Percentiles rank a stretch among this genome's conserved stretches.
Conservation (phyloP, 1,140 invertebrate species). For the Diabrotica virgifera region DNA sequence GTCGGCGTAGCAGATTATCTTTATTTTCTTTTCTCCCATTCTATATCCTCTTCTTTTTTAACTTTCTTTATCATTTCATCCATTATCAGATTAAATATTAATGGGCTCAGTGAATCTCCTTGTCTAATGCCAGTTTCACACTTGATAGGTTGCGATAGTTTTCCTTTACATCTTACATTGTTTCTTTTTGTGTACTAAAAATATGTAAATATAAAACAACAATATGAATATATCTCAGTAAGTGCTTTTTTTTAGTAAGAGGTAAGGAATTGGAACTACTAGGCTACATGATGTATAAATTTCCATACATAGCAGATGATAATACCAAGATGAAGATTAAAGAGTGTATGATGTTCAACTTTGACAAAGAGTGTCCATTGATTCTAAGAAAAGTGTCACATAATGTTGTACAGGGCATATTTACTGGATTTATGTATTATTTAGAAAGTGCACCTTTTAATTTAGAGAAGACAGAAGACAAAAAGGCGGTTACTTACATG, state of each 20-base stretch:
- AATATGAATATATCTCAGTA: neutral
- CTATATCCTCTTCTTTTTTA: too few species aligned
- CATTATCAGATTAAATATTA: too few species aligned
- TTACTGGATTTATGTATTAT: conserved; percentile 30
- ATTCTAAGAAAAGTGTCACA: conserved; percentile 15
- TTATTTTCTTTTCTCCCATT: too few species aligned
- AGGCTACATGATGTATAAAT: conserved; percentile 33
- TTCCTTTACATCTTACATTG: too few species aligned
- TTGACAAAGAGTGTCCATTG: conserved; percentile 25
- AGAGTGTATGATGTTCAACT: conserved; percentile 20
- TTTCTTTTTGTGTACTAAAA: too few species aligned
- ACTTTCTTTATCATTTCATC: too few species aligned
- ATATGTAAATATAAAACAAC: neutral
- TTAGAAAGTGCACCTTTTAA: conserved; percentile 30
- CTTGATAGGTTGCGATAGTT: too few species aligned
- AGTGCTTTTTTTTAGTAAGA: conserved; percentile 30
- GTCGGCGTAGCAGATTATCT: too few species aligned
- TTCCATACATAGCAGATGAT: conserved; percentile 22
- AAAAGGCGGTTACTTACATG: conserved; percentile 25
- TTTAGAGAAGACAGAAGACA: conserved; percentile 15
- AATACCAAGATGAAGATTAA: conserved; percentile 20
- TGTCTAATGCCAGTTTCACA: too few species aligned
- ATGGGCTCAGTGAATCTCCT: too few species aligned
- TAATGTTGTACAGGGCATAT: conserved; percentile 26
- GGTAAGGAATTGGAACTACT: conserved; percentile 30